Percentiles rank a stretch among this genome's conserved stretches.
phyloP scores from a whole-genome alignment of 1,140 invertebrate genomes.

The Daktulosphaira vitifoliae region DNA sequence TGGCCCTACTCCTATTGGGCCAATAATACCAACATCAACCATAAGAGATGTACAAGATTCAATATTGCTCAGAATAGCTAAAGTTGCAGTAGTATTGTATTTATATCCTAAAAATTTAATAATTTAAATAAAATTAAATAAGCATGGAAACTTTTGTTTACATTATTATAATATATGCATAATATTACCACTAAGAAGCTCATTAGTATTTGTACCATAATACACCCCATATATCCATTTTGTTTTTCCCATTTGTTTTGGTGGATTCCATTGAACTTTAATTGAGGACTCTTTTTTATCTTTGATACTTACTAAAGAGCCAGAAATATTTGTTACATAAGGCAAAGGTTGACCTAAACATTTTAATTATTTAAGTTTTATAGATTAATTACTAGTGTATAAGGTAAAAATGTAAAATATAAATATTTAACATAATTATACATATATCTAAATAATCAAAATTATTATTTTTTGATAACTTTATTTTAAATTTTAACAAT shows the following conservation, averaged over 20 bases:
- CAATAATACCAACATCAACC: conserved; percentile 60
- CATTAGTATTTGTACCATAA: conserved; percentile 45
- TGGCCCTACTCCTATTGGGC: conserved; percentile 55
- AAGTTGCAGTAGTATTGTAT: conserved; percentile 50
- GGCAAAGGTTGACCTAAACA: conserved; percentile 46
- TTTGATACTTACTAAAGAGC: conserved; percentile 48
- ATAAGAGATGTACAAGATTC: conserved; percentile 63
- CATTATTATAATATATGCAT: conserved; percentile 39
- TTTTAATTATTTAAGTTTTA: neutral
- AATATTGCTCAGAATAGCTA: conserved; percentile 52
- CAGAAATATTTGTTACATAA: conserved; percentile 46
- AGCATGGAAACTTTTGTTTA: conserved; percentile 49
- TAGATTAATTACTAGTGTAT: conserved; percentile 5
- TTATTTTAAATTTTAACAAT: neutral
- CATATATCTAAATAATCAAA: neutral
- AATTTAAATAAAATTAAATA: conserved; percentile 34
- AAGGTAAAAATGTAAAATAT: neutral
- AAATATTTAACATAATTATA: neutral
- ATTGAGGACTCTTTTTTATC: conserved; percentile 49
- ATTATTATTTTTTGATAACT: too few species aligned
- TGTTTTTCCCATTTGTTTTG: conserved; percentile 47
- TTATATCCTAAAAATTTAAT: conserved; percentile 45
- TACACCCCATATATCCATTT: conserved; percentile 58
- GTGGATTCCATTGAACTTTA: conserved; percentile 55
- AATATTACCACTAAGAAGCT: conserved; percentile 25